Conservation (phyloP, 1,140 invertebrate species). For the Panagrolaimus sp. region DNA sequence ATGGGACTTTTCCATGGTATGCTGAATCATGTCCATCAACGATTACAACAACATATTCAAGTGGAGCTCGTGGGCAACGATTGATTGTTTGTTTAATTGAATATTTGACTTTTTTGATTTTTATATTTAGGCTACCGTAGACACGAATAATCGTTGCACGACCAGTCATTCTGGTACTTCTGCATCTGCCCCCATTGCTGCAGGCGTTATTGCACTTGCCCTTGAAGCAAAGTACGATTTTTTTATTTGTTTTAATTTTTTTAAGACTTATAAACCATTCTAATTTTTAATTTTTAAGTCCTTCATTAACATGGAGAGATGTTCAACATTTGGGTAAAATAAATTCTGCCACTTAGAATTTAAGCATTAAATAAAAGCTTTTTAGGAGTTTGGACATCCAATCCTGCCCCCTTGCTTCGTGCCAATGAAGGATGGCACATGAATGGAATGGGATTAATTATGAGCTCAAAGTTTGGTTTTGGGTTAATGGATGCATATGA, state of each 20-base stretch:
- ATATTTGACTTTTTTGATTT: no score
- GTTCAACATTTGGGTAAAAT: slow-evolving; percentile 71
- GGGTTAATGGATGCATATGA: slow-evolving; percentile 61
- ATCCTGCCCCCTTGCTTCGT: slow-evolving; percentile 15
- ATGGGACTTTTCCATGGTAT: slow-evolving; percentile 77
- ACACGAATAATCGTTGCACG: slow-evolving; percentile 72
- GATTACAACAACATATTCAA: slow-evolving; percentile 77
- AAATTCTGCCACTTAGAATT: no score
- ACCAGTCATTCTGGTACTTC: slow-evolving; percentile 75
- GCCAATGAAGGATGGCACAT: slow-evolving; percentile 20
- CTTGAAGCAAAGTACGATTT: slow-evolving; percentile 69
- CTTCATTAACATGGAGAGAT: slow-evolving; percentile 78
- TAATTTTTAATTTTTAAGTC: slow-evolving; percentile 63
- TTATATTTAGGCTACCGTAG: slow-evolving; percentile 65
- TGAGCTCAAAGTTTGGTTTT: slow-evolving; percentile 62
- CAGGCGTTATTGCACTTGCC: slow-evolving; percentile 75
- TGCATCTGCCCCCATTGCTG: slow-evolving; percentile 76
- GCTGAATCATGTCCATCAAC: slow-evolving; percentile 81
- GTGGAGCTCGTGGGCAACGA: slow-evolving; percentile 74
- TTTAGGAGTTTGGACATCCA: slow-evolving; percentile 23
- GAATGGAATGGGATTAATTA: slow-evolving; percentile 29
- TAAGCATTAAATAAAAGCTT: no score
- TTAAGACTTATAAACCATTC: no score
- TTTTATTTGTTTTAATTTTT: not conserved
- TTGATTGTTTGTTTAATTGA: slow-evolving; percentile 66